Evolutionary conservation across 2,888 invertebrate genomes (phyloP).

Genomic region (Heliconius aoede): DNA sequence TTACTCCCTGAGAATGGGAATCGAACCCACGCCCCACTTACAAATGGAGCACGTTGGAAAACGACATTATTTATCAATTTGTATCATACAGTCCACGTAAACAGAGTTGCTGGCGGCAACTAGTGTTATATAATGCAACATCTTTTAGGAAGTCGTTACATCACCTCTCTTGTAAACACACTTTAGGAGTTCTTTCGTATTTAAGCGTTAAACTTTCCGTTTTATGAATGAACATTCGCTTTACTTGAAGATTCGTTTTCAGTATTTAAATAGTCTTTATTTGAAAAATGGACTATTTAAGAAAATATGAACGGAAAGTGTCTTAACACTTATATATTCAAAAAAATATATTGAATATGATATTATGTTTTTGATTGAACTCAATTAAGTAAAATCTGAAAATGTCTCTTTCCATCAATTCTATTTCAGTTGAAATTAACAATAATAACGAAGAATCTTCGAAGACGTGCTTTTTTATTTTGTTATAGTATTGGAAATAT

Average conservation of each 20-base stretch:
- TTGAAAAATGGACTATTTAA: conserved; percentile 18
- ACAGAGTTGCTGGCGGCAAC: neutral
- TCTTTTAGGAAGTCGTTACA: conserved; percentile 54
- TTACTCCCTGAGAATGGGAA: neutral
- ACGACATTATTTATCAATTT: no score
- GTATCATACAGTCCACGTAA: neutral
- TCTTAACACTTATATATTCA: no score
- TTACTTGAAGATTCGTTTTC: conserved; percentile 58
- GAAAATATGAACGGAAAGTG: no score
- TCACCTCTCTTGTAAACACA: conserved; percentile 61
- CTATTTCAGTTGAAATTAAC: neutral
- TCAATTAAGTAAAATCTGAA: neutral
- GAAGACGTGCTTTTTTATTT: neutral
- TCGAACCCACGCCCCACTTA: neutral
- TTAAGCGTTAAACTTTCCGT: conserved; percentile 68
- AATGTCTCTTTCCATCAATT: neutral
- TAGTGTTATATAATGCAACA: conserved; percentile 47
- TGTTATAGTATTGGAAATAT: neutral
- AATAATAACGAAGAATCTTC: neutral
- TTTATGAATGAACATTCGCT: conserved; percentile 63
- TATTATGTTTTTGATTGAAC: no score
- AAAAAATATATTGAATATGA: no score
- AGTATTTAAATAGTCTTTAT: conserved; percentile 49
- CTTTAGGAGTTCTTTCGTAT: conserved; percentile 60
- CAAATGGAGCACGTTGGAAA: neutral